These are phyloP conservation scores for Solen grandis DNA, from an alignment of 1,140 invertebrate species.

Conservation along the genomic window DNA sequence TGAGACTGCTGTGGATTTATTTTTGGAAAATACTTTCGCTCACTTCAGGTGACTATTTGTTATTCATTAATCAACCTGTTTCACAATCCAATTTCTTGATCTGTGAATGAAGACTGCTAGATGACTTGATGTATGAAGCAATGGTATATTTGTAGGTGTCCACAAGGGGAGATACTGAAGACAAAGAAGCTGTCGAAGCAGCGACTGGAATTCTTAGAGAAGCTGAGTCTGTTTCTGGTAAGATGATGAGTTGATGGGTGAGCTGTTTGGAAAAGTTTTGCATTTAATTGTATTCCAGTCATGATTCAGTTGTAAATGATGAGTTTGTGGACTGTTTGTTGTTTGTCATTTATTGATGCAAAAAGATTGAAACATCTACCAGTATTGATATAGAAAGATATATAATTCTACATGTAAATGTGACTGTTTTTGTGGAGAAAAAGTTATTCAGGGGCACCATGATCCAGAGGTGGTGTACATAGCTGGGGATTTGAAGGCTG, in stretches of 20 bases:
- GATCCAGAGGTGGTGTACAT: too few relatives aligned
- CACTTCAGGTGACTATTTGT: too few relatives aligned
- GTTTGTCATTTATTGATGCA: background rate
- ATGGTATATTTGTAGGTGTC: too few relatives aligned
- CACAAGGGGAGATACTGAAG: slow-evolving; percentile 68
- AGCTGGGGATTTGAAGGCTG: too few relatives aligned
- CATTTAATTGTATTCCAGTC: background rate
- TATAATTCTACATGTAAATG: background rate
- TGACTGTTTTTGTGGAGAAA: background rate
- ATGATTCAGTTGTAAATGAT: background rate
- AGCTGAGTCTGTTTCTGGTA: slow-evolving; percentile 70
- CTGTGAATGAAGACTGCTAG: too few relatives aligned
- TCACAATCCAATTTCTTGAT: too few relatives aligned
- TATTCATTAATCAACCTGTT: too few relatives aligned
- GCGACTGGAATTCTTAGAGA: slow-evolving; percentile 72
- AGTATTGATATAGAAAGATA: background rate
- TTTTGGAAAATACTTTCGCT: too few relatives aligned
- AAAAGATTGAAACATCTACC: background rate
- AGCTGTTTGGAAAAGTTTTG: background rate
- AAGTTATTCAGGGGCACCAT: too few relatives aligned
- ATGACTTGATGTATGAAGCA: too few relatives aligned
- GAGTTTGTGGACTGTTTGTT: background rate
- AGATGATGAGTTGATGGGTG: slow-evolving; percentile 14
- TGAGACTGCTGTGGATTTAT: too few relatives aligned
- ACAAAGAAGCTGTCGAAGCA: slow-evolving; percentile 66